These are phyloP conservation scores for Allenopithecus nigroviridis DNA, from an alignment of 2,797 vertebrate genomes.

Conservation along the genomic window DNA sequence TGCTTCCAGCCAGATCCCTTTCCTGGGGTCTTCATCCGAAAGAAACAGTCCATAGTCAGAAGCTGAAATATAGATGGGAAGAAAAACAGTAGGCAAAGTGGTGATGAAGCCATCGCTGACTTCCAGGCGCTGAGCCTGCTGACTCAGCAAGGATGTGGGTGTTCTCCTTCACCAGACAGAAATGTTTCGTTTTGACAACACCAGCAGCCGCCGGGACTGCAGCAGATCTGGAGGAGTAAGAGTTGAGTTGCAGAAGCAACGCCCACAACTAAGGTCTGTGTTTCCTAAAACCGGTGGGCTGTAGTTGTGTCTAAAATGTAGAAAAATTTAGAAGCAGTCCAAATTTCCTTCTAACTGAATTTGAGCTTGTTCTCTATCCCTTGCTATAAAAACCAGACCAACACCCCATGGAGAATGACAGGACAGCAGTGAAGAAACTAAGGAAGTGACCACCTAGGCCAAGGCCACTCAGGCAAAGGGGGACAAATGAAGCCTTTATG, in stretches of 20 bases:
- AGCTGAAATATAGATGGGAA: conserved; percentile 84
- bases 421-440: neutral
- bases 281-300: neutral
- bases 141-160: neutral
- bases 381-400: neutral
- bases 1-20: conserved; percentile 99
- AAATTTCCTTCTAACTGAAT: neutral
- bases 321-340: neutral
- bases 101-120: neutral
- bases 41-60: conserved; percentile 98
- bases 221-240: neutral
- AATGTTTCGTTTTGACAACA: neutral
- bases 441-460: too few species aligned
- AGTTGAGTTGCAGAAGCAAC: neutral
- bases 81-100: neutral
- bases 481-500: neutral
- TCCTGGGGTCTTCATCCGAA: conserved; percentile 97
- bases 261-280: neutral
- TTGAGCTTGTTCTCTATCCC: neutral
- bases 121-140: neutral
- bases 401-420: neutral
- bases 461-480: neutral
- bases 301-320: neutral
- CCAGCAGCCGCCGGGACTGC: neutral
- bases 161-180: neutral